A percentile compares a stretch with the other conserved stretches of the same genome.
Evolutionary conservation across 2,888 invertebrate genomes (phyloP).

Genomic region (Acrocera orbiculus): DNA sequence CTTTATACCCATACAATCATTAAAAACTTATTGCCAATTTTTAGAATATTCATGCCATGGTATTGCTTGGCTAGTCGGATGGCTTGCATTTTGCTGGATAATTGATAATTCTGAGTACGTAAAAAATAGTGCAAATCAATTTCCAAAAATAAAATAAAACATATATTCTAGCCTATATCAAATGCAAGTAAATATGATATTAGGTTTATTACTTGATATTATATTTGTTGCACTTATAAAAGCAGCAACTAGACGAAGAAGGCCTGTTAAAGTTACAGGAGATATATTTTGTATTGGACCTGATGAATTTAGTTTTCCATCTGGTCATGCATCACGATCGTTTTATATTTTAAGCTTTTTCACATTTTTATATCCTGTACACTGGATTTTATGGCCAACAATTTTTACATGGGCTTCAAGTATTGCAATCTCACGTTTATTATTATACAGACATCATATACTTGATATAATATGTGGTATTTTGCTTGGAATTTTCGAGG

Average conservation of each 20-base stretch:
- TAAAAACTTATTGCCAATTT: slow-evolving; percentile 22
- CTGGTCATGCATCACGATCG: slow-evolving; percentile 81
- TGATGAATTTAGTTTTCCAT: slow-evolving; percentile 83
- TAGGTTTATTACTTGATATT: slow-evolving; percentile 65
- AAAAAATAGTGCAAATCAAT: too few species aligned
- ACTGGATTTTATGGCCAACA: slow-evolving; percentile 41
- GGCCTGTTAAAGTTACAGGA: slow-evolving; percentile 51
- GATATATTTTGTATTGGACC: slow-evolving; percentile 59
- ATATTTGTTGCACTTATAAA: slow-evolving; percentile 59
- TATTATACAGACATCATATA: slow-evolving; percentile 73
- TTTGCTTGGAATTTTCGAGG: slow-evolving; percentile 52
- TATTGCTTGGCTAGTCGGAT: slow-evolving; percentile 63
- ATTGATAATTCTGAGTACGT: slow-evolving; percentile 43
- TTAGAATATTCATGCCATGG: slow-evolving; percentile 69
- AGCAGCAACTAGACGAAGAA: slow-evolving; percentile 55
- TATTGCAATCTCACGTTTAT: slow-evolving; percentile 60
- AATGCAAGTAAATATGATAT: slow-evolving; percentile 68
- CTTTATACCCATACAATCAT: slow-evolving; percentile 20
- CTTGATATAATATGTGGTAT: slow-evolving; percentile 67
- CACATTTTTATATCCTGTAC: slow-evolving; percentile 42
- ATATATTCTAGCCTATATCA: too few species aligned
- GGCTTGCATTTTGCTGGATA: slow-evolving; percentile 62
- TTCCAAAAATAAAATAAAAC: too few species aligned
- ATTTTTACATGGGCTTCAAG: slow-evolving; percentile 56
- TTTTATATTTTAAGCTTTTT: slow-evolving; percentile 60